Percentiles rank a stretch among this genome's conserved stretches.
Evolutionary conservation across 1,140 invertebrate genomes (phyloP).

Genomic region (Drosophila pallidifrons): DNA sequence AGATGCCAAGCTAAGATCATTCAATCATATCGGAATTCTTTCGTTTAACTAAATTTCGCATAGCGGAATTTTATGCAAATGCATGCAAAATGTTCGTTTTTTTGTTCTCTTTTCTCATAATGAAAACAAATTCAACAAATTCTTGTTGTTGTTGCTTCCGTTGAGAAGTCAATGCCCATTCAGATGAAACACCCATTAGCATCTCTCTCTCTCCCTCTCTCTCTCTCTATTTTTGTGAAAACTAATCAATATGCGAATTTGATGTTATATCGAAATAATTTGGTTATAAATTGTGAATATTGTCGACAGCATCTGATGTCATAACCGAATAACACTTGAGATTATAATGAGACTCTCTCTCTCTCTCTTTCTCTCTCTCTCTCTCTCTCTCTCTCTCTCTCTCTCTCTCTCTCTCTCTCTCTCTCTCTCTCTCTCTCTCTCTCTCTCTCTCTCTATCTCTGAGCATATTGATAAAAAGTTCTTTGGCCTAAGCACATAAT

Average conservation of each 20-base stretch:
- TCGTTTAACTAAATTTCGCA: slow-evolving; percentile 20
- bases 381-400: neutral
- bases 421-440: too few species aligned
- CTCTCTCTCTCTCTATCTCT: too few species aligned
- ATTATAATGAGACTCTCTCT: slow-evolving; percentile 14
- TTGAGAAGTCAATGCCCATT: slow-evolving; percentile 46
- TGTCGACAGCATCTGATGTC: neutral
- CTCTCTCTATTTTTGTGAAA: neutral
- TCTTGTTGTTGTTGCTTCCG: slow-evolving; percentile 38
- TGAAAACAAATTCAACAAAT: slow-evolving; percentile 22
- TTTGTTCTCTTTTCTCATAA: slow-evolving; percentile 14
- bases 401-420: too few species aligned
- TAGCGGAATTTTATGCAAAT: slow-evolving; percentile 41
- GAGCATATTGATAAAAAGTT: neutral
- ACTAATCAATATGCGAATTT: slow-evolving; percentile 34
- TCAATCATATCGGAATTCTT: slow-evolving; percentile 11
- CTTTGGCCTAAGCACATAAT: neutral
- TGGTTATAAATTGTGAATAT: slow-evolving; percentile 11
- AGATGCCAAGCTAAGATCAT: neutral
- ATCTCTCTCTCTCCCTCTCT: neutral
- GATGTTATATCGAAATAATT: slow-evolving; percentile 16
- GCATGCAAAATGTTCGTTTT: slow-evolving; percentile 15
- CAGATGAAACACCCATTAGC: slow-evolving; percentile 6
- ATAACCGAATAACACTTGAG: slow-evolving; percentile 16
- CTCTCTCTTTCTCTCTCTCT: too few species aligned